Percentiles rank a stretch among this genome's conserved stretches.
These are phyloP conservation scores for Lepisosteus oculatus DNA, from an alignment of 2,113 vertebrate species.

Conservation along the genomic window DNA sequence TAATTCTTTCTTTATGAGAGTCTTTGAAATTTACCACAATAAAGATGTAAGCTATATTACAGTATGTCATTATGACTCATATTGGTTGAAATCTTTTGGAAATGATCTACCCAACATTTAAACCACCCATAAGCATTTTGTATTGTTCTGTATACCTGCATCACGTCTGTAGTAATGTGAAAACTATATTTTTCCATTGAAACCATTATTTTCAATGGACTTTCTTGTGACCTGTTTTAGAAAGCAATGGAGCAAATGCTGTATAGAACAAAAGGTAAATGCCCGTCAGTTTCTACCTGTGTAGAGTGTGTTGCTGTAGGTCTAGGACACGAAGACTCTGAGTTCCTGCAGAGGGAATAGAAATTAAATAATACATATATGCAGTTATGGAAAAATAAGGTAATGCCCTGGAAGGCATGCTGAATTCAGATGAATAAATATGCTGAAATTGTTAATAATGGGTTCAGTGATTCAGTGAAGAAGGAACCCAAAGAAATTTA, in stretches of 20 bases:
- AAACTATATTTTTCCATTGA: too few relatives aligned
- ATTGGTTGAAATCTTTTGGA: too few relatives aligned
- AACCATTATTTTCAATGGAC: too few relatives aligned
- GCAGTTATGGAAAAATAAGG: constrained; percentile 56
- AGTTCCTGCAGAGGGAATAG: constrained; percentile 22
- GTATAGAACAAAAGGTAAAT: neutral
- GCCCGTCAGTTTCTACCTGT: neutral
- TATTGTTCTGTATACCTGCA: too few relatives aligned
- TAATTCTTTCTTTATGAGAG: too few relatives aligned
- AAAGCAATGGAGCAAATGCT: neutral
- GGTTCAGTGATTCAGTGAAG: constrained; percentile 52
- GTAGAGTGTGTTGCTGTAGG: neutral
- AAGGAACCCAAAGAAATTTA: constrained; percentile 43
- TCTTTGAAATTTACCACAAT: too few relatives aligned
- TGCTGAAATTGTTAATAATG: constrained; percentile 53
- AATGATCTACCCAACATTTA: too few relatives aligned
- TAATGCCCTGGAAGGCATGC: constrained; percentile 47
- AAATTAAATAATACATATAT: constrained; percentile 34
- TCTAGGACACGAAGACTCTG: constrained; percentile 22
- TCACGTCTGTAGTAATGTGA: too few relatives aligned
- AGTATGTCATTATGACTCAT: too few relatives aligned
- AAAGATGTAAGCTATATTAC: too few relatives aligned
- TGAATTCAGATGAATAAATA: constrained; percentile 49
- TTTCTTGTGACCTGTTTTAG: neutral
- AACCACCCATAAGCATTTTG: too few relatives aligned